Conservation (phyloP, 2,888 invertebrate genomes). For the Acleris emargana region DNA sequence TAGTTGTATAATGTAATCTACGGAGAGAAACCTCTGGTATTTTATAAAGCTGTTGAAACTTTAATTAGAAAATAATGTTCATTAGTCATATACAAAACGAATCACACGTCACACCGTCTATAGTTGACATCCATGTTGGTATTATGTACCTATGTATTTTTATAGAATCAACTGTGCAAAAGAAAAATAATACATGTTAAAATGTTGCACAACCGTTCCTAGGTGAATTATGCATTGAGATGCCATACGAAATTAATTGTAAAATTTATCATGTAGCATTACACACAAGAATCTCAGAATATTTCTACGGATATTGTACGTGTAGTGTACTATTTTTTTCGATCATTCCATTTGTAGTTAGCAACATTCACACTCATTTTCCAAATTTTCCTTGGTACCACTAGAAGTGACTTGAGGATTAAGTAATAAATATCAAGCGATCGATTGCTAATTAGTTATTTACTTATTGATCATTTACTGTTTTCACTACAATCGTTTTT, state of each 20-base stretch:
- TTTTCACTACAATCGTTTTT: constrained; percentile 7
- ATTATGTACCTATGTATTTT: constrained; percentile 27
- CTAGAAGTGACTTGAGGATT: neutral
- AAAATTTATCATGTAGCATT: constrained; percentile 45
- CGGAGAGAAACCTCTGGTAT: constrained; percentile 54
- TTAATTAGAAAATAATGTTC: constrained; percentile 24
- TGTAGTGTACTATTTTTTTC: constrained; percentile 49
- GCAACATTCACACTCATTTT: constrained; percentile 34
- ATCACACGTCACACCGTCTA: constrained; percentile 23
- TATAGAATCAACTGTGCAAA: constrained; percentile 24
- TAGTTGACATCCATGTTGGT: constrained; percentile 16
- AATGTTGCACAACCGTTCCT: constrained; percentile 16
- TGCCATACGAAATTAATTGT: constrained; percentile 30
- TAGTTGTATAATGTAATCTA: constrained; percentile 52
- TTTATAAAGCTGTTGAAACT: constrained; percentile 34
- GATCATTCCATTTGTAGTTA: constrained; percentile 62
- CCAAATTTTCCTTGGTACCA: constrained; percentile 3
- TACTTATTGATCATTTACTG: constrained; percentile 10
- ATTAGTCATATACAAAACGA: constrained; percentile 21
- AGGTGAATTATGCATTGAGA: constrained; percentile 19
- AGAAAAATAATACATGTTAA: constrained; percentile 5
- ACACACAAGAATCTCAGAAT: constrained; percentile 58
- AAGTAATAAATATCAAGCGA: constrained; percentile 10
- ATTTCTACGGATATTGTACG: constrained; percentile 42
- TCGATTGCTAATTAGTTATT: constrained; percentile 11